Conservation (phyloP, 2,888 invertebrate genomes). For the Seladonia tumulorum region DNA sequence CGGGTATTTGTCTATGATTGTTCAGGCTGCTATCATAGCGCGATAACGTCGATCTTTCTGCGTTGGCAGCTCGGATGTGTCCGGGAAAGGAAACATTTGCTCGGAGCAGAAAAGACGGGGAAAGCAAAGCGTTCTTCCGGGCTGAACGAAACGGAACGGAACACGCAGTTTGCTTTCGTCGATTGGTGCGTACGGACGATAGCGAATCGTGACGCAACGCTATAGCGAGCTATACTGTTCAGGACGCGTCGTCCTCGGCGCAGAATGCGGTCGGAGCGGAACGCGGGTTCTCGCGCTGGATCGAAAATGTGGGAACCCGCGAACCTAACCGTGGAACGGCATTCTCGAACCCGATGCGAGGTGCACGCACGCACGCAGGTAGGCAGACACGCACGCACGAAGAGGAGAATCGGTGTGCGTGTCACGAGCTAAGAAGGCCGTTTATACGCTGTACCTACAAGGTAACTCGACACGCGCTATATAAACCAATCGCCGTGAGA, state of each 20-base stretch:
- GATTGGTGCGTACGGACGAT: not conserved
- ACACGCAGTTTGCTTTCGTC: not conserved
- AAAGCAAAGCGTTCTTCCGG: not conserved
- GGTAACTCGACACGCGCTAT: conserved; percentile 55
- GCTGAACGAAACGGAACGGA: not conserved
- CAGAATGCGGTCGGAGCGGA: conserved; percentile 10
- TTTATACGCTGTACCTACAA: conserved; percentile 57
- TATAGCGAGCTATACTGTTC: not conserved
- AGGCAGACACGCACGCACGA: conserved; percentile 9
- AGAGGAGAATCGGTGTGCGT: conserved; percentile 34
- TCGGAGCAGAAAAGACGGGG: too few species aligned
- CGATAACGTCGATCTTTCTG: not conserved
- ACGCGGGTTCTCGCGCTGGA: conserved; percentile 20
- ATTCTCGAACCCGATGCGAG: conserved; percentile 45
- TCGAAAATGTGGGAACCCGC: conserved; percentile 46
- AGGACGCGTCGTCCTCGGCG: conserved; percentile 9
- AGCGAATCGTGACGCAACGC: not conserved
- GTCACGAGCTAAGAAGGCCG: conserved; percentile 58
- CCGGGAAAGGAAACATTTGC: not conserved
- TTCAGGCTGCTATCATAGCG: not conserved
- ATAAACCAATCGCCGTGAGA: conserved; percentile 59
- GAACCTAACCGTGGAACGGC: conserved; percentile 32
- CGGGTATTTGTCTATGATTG: not conserved
- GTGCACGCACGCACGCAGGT: not conserved
- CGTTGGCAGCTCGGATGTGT: not conserved